Conservation (phyloP, 2,113 vertebrate species). For the Dasypus novemcinctus region DNA sequence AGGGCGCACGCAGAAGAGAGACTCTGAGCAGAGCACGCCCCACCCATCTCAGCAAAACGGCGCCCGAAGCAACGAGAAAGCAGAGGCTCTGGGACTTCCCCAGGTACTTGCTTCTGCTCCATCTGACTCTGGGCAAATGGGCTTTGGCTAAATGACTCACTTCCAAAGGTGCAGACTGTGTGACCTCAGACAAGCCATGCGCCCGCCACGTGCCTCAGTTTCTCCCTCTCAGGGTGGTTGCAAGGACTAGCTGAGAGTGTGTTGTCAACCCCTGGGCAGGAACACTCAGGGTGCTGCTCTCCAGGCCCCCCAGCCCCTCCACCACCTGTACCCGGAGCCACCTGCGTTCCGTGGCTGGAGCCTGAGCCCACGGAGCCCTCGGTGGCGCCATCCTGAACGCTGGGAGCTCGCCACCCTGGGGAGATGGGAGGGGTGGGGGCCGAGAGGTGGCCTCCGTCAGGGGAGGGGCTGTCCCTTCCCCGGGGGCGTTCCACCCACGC, state of each 20-base stretch:
- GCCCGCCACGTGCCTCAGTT: background rate
- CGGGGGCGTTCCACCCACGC: rapidly evolving
- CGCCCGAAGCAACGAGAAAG: background rate
- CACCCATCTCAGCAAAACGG: rapidly evolving
- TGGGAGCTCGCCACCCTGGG: background rate
- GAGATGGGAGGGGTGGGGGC: background rate
- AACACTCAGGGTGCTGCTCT: background rate
- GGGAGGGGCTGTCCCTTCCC: background rate
- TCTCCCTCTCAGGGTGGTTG: background rate
- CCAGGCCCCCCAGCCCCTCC: background rate
- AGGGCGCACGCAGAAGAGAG: background rate
- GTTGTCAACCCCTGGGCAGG: background rate
- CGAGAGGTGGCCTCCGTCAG: background rate
- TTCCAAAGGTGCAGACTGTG: background rate
- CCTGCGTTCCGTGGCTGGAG: background rate
- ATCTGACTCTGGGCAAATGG: rapidly evolving
- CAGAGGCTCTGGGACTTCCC: background rate
- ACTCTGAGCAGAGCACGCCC: rapidly evolving
- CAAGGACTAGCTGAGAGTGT: background rate
- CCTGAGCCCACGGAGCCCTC: background rate
- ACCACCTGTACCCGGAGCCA: no score
- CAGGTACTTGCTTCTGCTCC: background rate
- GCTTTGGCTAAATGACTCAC: background rate
- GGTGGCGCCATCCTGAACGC: no score
- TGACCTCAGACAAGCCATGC: background rate